These are phyloP conservation scores for Diadromus collaris DNA, from an alignment of 2,888 invertebrate species.

Conservation along the genomic window DNA sequence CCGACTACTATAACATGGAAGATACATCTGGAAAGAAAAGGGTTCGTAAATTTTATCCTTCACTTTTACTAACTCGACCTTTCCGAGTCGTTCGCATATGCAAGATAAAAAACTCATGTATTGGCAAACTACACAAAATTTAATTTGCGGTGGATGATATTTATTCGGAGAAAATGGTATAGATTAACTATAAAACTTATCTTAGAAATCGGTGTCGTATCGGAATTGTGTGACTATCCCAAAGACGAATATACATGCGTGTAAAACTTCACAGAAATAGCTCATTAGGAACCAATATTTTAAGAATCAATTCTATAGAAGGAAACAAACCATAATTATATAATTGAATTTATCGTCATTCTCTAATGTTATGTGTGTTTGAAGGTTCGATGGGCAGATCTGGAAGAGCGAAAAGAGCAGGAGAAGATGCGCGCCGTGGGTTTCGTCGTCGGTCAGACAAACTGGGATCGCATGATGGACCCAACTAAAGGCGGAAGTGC, in stretches of 20 bases:
- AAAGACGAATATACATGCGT: neutral
- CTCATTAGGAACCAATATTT: neutral
- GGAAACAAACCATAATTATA: neutral
- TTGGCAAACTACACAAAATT: neutral
- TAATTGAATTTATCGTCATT: neutral
- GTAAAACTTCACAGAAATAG: neutral
- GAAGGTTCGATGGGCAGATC: constrained; percentile 98
- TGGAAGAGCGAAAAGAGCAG: constrained; percentile 95
- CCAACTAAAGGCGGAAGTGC: constrained; percentile 94
- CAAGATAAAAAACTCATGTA: neutral
- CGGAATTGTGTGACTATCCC: too few species aligned
- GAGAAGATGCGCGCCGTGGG: constrained; percentile 97
- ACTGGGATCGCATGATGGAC: constrained; percentile 98
- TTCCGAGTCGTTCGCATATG: neutral
- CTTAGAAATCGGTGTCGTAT: too few species aligned
- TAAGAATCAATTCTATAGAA: neutral
- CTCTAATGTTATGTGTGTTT: constrained; percentile 56
- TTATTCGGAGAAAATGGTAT: too few species aligned
- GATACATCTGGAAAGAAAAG: constrained; percentile 91
- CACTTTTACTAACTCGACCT: neutral
- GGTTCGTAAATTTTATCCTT: constrained; percentile 82
- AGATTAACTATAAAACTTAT: too few species aligned
- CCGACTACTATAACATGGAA: constrained; percentile 85
- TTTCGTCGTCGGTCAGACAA: constrained; percentile 98
- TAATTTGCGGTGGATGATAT: neutral